Evolutionary conservation across 2,113 vertebrate genomes (phyloP).

Genomic region (Syngnathus scovelli): DNA sequence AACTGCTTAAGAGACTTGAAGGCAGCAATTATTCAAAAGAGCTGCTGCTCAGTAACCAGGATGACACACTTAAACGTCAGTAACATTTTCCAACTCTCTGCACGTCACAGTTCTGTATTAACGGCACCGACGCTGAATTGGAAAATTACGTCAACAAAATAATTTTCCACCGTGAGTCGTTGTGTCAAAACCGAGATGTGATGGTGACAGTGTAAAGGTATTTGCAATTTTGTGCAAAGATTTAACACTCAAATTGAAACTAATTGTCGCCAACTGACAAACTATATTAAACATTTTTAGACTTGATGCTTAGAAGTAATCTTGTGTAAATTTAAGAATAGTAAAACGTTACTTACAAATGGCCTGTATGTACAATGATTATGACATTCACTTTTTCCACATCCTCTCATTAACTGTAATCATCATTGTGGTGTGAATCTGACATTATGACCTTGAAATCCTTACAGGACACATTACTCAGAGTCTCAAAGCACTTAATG

Average conservation of each 20-base stretch:
- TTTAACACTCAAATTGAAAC: neutral
- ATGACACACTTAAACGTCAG: constrained; percentile 1
- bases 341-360: neutral
- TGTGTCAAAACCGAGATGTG: neutral
- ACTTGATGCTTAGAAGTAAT: too few relatives aligned
- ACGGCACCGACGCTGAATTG: neutral
- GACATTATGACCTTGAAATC: constrained; percentile 22
- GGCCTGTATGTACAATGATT: neutral
- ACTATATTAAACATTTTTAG: too few relatives aligned
- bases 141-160: neutral
- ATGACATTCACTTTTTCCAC: constrained; percentile 13
- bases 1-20: constrained; percentile 33
- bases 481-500: constrained; percentile 21
- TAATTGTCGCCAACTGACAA: neutral
- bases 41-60: constrained; percentile 6
- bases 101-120: neutral
- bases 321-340: neutral
- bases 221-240: neutral
- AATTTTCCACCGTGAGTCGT: neutral
- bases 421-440: neutral
- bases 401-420: neutral
- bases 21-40: constrained; percentile 28
- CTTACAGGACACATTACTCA: constrained; percentile 1
- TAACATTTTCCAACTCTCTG: neutral
- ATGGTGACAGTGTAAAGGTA: neutral